phyloP scores from a whole-genome alignment of 35 echinoderm and acorn worm genomes.

The Amphiura filiformis region DNA sequence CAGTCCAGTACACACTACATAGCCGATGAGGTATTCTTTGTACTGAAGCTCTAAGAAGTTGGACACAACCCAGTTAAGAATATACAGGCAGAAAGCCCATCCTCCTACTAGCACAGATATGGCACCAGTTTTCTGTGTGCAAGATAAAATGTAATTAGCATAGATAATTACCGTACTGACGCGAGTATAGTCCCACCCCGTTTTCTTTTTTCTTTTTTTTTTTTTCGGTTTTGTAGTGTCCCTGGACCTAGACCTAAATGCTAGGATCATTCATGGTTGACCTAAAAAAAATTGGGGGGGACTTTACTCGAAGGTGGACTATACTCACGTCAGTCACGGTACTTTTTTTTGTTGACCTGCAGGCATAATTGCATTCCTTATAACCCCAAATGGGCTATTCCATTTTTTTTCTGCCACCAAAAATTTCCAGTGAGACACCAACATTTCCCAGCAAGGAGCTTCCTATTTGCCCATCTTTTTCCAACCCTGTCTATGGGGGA shows the following conservation, averaged over 20 bases:
- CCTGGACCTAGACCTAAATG: no score
- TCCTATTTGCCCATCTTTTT: no score
- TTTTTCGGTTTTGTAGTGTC: no score
- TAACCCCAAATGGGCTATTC: not conserved
- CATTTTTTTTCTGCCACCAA: not conserved
- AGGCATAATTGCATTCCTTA: not conserved
- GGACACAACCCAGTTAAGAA: conserved; percentile 54
- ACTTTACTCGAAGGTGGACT: not conserved
- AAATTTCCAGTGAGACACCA: not conserved
- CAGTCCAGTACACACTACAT: conserved; percentile 55
- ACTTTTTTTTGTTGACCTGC: not conserved
- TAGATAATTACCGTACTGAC: no score
- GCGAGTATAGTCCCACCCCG: no score
- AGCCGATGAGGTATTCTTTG: conserved; percentile 64
- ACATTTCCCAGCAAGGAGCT: not conserved
- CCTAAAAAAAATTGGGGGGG: no score
- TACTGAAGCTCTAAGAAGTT: conserved; percentile 62
- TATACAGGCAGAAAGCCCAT: conserved; percentile 67
- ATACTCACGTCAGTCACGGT: no score
- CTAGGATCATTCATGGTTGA: no score
- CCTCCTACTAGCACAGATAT: conserved; percentile 59
- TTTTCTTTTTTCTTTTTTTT: no score
- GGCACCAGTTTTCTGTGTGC: conserved; percentile 77
- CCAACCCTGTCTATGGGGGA: no score
- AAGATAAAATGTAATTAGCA: conserved; percentile 16